These are phyloP conservation scores for Desmophyllum pertusum DNA, from an alignment of 92 coral and sea anemone genomes.

Conservation along the genomic window DNA sequence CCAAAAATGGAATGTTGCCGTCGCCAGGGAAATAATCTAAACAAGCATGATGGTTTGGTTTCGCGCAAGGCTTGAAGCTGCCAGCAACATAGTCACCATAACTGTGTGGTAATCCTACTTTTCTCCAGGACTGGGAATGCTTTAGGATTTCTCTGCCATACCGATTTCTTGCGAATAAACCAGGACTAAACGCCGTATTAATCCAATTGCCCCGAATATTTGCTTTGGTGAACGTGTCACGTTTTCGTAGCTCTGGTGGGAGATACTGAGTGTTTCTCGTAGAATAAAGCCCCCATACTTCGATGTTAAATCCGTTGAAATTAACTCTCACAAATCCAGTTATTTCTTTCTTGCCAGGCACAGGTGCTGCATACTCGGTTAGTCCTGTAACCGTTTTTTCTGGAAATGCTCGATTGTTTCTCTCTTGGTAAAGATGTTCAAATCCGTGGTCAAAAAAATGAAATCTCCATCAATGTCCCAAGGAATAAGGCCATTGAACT, in stretches of 20 bases:
- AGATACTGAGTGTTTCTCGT: no score
- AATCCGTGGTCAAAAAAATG: conserved; percentile 2
- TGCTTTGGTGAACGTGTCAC: conserved; percentile 35
- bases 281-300: no score
- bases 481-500: conserved; percentile 52
- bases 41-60: no score
- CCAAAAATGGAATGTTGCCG: no score
- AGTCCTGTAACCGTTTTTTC: conserved; percentile 41
- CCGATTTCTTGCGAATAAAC: conserved; percentile 50
- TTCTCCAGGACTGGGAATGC: conserved; percentile 55
- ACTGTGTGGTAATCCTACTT: background rate
- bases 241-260: conserved; percentile 50
- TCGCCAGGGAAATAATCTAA: no score
- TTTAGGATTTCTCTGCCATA: conserved; percentile 56
- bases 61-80: no score
- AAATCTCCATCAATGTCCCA: conserved; percentile 66
- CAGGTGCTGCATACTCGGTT: conserved; percentile 15
- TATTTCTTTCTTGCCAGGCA: background rate
- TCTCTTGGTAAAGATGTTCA: conserved; percentile 24
- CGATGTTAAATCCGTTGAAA: no score
- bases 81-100: no score
- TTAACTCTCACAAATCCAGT: no score
- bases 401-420: conserved; percentile 33
- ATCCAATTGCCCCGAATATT: conserved; percentile 28
- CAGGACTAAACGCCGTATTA: conserved; percentile 11